These are phyloP conservation scores for Entomobrya multifasciata DNA, from an alignment of 2,888 invertebrate species.

Conservation along the genomic window DNA sequence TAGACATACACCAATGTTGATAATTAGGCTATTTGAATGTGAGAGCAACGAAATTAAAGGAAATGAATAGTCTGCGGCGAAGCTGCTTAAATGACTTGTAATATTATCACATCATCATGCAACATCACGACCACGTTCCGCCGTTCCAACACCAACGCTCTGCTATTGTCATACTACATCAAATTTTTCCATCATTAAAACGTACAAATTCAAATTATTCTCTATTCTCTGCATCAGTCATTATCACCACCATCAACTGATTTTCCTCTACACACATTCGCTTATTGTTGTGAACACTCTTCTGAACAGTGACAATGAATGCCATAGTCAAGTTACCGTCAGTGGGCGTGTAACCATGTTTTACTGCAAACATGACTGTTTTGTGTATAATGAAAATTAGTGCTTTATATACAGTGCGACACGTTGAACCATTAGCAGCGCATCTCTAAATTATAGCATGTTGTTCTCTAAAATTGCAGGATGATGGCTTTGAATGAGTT, in stretches of 20 bases:
- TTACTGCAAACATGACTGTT: not conserved
- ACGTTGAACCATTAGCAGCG: not conserved
- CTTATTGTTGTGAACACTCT: too few relatives aligned
- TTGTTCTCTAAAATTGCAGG: too few relatives aligned
- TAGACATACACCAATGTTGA: not conserved
- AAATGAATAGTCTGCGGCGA: conserved; percentile 45
- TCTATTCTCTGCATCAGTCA: not conserved
- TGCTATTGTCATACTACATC: conserved; percentile 16
- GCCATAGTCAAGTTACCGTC: too few relatives aligned
- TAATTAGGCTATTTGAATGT: conserved; percentile 24
- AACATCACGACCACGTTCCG: not conserved
- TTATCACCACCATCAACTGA: not conserved
- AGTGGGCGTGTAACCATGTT: too few relatives aligned
- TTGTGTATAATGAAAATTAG: not conserved
- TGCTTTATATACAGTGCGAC: not conserved
- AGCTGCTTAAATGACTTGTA: conserved; percentile 51
- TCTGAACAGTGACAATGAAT: too few relatives aligned
- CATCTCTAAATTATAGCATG: too few relatives aligned
- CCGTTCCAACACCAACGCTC: too few relatives aligned
- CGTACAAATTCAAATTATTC: not conserved
- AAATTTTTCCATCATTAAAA: not conserved
- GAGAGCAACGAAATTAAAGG: conserved; percentile 46
- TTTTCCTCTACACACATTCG: not conserved
- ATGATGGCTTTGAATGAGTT: too few relatives aligned
- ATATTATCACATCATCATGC: conserved; percentile 22